Evolutionary conservation across 2,797 vertebrate genomes (phyloP).

Genomic region (Chaetophractus vellerosus): DNA sequence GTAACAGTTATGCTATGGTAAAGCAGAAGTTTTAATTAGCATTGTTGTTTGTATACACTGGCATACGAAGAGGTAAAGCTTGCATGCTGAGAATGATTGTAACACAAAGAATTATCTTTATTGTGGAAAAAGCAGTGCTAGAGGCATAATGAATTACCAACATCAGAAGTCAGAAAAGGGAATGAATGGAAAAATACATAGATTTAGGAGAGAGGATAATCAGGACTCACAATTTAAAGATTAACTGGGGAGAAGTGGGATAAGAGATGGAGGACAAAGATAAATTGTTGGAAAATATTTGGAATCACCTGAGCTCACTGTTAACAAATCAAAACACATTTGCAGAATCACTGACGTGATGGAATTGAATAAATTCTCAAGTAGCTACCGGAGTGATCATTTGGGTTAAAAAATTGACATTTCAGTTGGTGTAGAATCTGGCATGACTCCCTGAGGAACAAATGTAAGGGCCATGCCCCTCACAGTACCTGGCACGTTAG

Average conservation of each 20-base stretch:
- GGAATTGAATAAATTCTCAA: constrained; percentile 25
- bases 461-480: neutral
- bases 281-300: constrained; percentile 30
- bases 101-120: neutral
- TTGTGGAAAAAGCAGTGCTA: neutral
- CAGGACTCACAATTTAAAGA: neutral
- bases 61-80: neutral
- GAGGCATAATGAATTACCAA: neutral
- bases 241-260: neutral
- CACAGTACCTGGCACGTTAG: neutral
- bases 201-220: neutral
- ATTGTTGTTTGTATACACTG: neutral
- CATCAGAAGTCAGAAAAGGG: neutral
- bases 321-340: constrained; percentile 15
- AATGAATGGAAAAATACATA: neutral
- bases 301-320: neutral
- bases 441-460: neutral
- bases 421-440: neutral
- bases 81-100: neutral
- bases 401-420: constrained; percentile 25
- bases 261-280: neutral
- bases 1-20: neutral
- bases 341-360: neutral
- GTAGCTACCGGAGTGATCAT: constrained; percentile 9
- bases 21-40: neutral